phyloP scores from a whole-genome alignment of 2,797 vertebrate species.

The Phalloptychus januarius region DNA sequence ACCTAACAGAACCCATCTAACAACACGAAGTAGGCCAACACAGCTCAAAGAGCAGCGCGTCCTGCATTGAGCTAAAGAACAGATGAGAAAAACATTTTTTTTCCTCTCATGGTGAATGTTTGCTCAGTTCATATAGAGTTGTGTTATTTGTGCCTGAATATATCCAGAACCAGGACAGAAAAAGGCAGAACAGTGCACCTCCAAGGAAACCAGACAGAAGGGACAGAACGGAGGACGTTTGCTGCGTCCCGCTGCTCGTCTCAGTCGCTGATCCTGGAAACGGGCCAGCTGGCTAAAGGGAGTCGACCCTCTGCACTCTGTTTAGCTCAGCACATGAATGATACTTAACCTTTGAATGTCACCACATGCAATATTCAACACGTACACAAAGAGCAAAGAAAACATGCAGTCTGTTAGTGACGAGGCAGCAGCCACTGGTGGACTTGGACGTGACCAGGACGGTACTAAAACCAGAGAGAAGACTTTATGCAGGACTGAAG shows the following conservation, averaged over 20 bases:
- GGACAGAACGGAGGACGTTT: neutral
- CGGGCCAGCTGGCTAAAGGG: constrained; percentile 25
- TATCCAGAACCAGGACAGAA: neutral
- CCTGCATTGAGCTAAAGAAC: neutral
- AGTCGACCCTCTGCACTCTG: constrained; percentile 17
- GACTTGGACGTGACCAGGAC: neutral
- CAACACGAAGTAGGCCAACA: neutral
- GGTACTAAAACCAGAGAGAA: neutral
- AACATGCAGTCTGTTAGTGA: neutral
- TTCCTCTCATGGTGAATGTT: neutral
- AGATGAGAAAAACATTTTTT: neutral
- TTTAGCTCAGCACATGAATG: constrained; percentile 26
- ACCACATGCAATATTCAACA: constrained; percentile 8
- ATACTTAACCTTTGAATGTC: constrained; percentile 44
- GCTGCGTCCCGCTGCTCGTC: constrained; percentile 25
- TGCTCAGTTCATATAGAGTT: neutral
- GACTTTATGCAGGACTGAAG: neutral
- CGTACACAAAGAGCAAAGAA: neutral
- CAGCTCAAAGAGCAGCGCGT: neutral
- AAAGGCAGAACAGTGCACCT: neutral
- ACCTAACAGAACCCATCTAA: neutral
- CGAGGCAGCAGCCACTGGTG: neutral
- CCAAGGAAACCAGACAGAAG: neutral
- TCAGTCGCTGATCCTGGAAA: constrained; percentile 31
- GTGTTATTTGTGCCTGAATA: neutral